These are phyloP conservation scores for Diploptera punctata DNA, from an alignment of 2,888 invertebrate species.

Conservation along the genomic window DNA sequence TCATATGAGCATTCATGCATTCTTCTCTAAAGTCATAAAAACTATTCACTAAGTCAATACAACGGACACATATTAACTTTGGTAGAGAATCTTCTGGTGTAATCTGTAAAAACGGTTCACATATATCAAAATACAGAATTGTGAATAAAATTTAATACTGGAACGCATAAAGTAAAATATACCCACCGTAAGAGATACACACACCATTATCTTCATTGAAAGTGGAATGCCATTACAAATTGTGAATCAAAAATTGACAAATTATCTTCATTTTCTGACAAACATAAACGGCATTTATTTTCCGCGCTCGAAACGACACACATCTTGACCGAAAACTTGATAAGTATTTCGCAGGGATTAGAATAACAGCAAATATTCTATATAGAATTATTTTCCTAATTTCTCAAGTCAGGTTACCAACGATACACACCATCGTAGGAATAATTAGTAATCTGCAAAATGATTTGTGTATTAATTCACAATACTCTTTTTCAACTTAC, in stretches of 20 bases:
- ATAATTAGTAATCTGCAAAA: no score
- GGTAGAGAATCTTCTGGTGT: constrained; percentile 72
- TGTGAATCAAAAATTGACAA: constrained; percentile 6
- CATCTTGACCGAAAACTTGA: no score
- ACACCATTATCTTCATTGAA: constrained; percentile 1
- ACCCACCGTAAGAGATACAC: constrained; percentile 4
- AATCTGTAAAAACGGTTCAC: constrained; percentile 60
- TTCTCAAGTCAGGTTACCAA: no score
- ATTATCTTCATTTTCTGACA: background rate
- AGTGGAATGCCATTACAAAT: background rate
- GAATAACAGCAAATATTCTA: no score
- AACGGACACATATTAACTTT: constrained; percentile 71
- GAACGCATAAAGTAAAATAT: no score
- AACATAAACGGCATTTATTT: constrained; percentile 5
- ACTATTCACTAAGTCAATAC: constrained; percentile 71
- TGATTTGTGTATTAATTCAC: no score
- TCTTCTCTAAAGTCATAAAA: constrained; percentile 70
- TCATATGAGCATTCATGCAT: constrained; percentile 70
- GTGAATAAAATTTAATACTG: no score
- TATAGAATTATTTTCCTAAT: no score
- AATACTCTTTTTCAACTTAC: no score
- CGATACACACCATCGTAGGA: no score
- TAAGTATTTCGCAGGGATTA: no score
- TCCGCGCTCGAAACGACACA: background rate
- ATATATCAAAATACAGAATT: no score